Evolutionary conservation across 2,113 vertebrate species (phyloP).

Genomic region (Elephas maximus): DNA sequence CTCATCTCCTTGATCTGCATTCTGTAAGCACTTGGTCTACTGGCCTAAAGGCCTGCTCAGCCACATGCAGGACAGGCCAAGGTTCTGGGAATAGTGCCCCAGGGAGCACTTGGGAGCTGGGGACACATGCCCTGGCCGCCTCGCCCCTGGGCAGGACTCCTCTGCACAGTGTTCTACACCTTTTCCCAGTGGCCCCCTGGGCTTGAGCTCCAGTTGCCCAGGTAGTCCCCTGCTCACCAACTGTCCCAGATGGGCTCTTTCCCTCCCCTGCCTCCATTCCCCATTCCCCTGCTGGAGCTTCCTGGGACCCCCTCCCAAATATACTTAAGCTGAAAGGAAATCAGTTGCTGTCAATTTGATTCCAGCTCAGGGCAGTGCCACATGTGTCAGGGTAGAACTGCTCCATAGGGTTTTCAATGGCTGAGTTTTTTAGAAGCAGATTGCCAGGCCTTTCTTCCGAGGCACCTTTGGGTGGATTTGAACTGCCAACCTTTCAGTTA

Average conservation of each 20-base stretch:
- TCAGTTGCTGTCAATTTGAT: too few species aligned
- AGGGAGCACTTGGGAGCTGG: neutral
- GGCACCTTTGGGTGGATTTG: too few species aligned
- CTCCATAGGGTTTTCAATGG: too few species aligned
- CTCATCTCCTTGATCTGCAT: neutral
- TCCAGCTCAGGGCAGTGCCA: too few species aligned
- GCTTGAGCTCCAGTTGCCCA: neutral
- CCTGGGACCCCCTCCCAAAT: neutral
- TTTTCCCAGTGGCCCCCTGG: neutral
- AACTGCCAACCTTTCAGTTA: too few species aligned
- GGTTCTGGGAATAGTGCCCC: fast-evolving
- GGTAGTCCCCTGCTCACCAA: neutral
- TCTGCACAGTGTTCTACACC: fast-evolving
- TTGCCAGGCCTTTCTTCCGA: too few species aligned
- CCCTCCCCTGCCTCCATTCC: neutral
- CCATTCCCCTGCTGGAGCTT: neutral
- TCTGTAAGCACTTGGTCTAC: neutral
- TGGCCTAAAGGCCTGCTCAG: neutral
- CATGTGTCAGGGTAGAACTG: too few species aligned
- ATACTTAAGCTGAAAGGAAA: too few species aligned
- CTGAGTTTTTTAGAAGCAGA: too few species aligned
- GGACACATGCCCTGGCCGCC: neutral
- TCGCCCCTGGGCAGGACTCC: neutral
- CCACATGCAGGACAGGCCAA: neutral
- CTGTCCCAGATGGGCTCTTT: fast-evolving